Base-by-base conservation (phyloP, 2,113 vertebrate genomes). In the Hippocampus zosterae region DNA sequence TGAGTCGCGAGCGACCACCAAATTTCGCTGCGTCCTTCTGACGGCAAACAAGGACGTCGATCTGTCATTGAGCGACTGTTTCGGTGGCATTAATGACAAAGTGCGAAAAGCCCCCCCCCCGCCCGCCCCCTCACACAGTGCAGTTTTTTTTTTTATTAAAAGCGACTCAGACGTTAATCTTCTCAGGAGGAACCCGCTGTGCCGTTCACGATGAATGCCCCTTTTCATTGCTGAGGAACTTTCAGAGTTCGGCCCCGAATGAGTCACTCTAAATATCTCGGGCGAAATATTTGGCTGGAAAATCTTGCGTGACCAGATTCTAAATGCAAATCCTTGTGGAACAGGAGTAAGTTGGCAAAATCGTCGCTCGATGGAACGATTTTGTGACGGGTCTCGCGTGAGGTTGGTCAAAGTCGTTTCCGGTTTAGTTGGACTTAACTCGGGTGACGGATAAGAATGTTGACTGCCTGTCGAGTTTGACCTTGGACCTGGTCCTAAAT, bases 131-230 rank as follows among this genome's bases (percentile, higher is more conserved):
- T 2, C 66, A 27, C 46, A 50, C 29, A 55, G 41, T 25, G 63
- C 13, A 27, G 15, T 70, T 33, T 75, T n/a, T n/a, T n/a, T n/a
- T 81, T 83, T 86, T 73, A 88, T 87, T 85, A 85, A 56, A 83
- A 80, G 60, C 67, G 77, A 77, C 79, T 86, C 78, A 84, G 78
- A 59, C 70, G 12, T 21, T 86, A 87, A 86, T 85, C 81, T 83
- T 71, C 73, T 84, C 73, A 42, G 70, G 48, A 74, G 63, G 68
- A 63, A 67, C 82, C 77, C 74, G 67, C 83, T 85, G 86, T 81
- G 78, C 76, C 72, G 61, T 84, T 74, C 70, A 71, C 56, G 77
- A 23, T 77, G 70, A 80, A 56, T 71, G 76, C 65, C 41, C 56
- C 66, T 78, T 83, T 85, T 67, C 72, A 81, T 78, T 72, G 80